Base-by-base conservation (phyloP, 2,113 vertebrate species). In the Erpornis zantholeuca region DNA sequence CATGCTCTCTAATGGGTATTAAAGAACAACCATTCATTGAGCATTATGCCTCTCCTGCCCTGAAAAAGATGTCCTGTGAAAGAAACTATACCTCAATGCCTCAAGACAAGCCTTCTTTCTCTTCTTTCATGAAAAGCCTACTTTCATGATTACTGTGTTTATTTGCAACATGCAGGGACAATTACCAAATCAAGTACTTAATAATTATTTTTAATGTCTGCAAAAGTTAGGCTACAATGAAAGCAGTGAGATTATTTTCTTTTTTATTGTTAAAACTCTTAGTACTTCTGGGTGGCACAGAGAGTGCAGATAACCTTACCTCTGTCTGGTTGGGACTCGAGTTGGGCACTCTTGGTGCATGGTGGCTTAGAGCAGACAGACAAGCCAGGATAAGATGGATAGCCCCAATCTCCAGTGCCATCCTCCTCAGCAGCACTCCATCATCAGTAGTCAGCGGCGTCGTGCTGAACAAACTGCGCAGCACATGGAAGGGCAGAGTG, bases 301-400 rank as follows among this genome's bases (percentile, higher is more conserved):
- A 31, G 13, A 16, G 16, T 72, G 33, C 69, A 68, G 70, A 29
- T 21, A 68, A 92, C 31, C 97, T 79, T 94, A 99, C 99, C 98
- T 99, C 99, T 18, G 99, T 95, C 64, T 99, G 99, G 83, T 92
- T 99, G 96, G 98, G 96, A 86, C 86, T 98, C 8, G 98, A 98
- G 64, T 97, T 99, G 97, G 99, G 99, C 85, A 99, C 98, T 75
- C 99, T 98, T 3, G 99, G 99, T 1, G 99, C 99, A 8, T 99
- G 99, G 93, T 99, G 99, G 96, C 99, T 99, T 36, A 99, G 98
- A 65, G 99, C 99, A 16, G 99, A 99, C n/a, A 99, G 98, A 86
- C 99, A 99, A 69, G 99, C 99, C 92, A 99, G 98, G 94, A 99
- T 99, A 25, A 99, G 99, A 93, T 99, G 99, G 60, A 99, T 97